A percentile compares a stretch with the other conserved stretches of the same genome.
phyloP scores from a whole-genome alignment of 2,113 vertebrate genomes.

The Larimichthys crocea region DNA sequence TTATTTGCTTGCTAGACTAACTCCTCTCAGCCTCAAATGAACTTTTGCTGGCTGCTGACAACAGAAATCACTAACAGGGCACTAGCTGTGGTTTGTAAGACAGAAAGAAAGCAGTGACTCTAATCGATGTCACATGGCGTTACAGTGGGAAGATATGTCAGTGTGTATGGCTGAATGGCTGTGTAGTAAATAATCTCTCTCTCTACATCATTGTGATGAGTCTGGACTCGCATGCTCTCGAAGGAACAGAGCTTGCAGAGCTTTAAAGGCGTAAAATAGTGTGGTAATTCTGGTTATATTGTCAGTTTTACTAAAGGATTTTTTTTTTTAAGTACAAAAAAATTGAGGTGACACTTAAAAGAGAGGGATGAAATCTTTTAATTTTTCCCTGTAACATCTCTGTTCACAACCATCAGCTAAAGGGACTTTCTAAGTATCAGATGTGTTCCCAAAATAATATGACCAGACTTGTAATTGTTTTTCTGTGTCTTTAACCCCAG shows the following conservation, averaged over 20 bases:
- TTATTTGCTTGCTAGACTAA: slow-evolving; percentile 3
- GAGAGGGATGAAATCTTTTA: neutral
- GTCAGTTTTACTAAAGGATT: neutral
- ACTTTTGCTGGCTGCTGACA: slow-evolving; percentile 25
- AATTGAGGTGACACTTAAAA: neutral
- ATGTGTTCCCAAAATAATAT: slow-evolving; percentile 27
- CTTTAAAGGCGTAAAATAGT: neutral
- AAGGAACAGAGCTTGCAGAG: neutral
- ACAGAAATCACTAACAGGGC: slow-evolving; percentile 28
- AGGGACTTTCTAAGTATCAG: slow-evolving; percentile 4
- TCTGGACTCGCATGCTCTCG: neutral
- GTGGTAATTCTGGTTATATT: neutral
- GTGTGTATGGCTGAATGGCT: neutral
- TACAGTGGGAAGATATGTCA: slow-evolving; percentile 3
- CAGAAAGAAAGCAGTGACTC: slow-evolving; percentile 25
- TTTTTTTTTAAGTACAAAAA: neutral
- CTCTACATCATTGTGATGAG: neutral
- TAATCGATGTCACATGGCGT: slow-evolving; percentile 45
- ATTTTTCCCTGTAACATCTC: neutral
- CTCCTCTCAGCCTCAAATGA: slow-evolving; percentile 3
- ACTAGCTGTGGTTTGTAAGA: slow-evolving; percentile 20
- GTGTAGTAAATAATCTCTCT: neutral
- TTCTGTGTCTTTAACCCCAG: slow-evolving; percentile 40
- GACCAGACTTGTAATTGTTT: slow-evolving; percentile 54
- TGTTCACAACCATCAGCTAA: slow-evolving; percentile 24